Base-by-base conservation (phyloP, 2,797 vertebrate species). In the Sciurus carolinensis region DNA sequence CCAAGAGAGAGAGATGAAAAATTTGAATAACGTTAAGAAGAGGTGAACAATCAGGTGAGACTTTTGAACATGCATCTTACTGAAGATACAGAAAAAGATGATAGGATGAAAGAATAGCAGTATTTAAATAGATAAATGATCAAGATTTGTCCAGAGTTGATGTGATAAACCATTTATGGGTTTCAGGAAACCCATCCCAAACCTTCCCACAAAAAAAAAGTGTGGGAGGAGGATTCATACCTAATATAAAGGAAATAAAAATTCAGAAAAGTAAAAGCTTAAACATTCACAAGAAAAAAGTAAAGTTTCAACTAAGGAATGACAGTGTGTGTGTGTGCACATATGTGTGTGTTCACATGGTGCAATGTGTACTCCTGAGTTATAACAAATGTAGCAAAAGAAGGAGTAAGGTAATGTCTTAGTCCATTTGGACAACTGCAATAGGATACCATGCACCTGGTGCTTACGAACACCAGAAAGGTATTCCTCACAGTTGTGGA, bases 211-310 rank as follows among this genome's bases (percentile, higher is more conserved):
- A 62, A 67, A 62, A 30, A 26, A 66, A 66, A 66, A 62, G 62
- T 44, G 44, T 44, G 8, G 6, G 44, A 44, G 44, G 6, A 44
- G 62, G 11, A 28, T 66, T 18, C 62, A 80, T 8, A 89, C 1
- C 5, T 54, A 87, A 59, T 54, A 54, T 71, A 47, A 39, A 39
- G 77, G 42, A 83, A 91, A 83, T 84, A 73, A 94, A 72, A 87
- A 72, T 57, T 44, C 33, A 39, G 8, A 44, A 84, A 90, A 90
- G 33, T 69, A 87, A 76, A 69, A 67, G 3, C 36, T 82, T 5
- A 54, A 91, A 91, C 62, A 14, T 18, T n/a, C 62, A 44, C 64
- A 81, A 20, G 50, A n/a, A 39, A 83, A 91, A 76, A 39, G 24
- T 33, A 59, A 5, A 69, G n/a, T 33, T 59, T 94, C 39, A 26